Conservation (phyloP, 2,797 vertebrate species). For the Myiothlypis coronata region DNA sequence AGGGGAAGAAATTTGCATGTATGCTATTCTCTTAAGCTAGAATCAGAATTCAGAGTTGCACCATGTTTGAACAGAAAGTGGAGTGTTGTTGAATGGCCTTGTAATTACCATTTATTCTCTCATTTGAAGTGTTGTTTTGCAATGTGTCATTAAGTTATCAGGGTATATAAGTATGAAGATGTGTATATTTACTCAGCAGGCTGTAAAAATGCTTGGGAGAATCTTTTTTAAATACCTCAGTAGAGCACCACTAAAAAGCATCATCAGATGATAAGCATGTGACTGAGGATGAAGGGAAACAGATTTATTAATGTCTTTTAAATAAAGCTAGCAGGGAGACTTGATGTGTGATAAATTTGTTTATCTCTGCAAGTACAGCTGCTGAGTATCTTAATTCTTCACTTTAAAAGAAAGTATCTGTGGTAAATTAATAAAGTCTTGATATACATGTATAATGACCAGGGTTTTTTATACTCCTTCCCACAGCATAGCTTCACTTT, state of each 20-base stretch:
- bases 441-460: background rate
- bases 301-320: background rate
- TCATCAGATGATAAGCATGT: background rate
- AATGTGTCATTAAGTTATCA: background rate
- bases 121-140: background rate
- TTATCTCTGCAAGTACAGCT: background rate
- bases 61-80: background rate
- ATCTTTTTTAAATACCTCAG: background rate
- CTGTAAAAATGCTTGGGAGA: background rate
- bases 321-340: background rate
- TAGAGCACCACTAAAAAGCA: background rate
- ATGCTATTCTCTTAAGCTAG: background rate
- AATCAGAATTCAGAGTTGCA: background rate
- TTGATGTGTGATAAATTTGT: constrained; percentile 15
- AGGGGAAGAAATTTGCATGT: background rate
- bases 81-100: background rate
- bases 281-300: background rate
- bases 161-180: background rate
- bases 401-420: background rate
- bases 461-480: background rate
- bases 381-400: constrained; percentile 7
- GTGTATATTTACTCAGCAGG: background rate
- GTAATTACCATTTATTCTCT: background rate
- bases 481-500: background rate
- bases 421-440: background rate